Base-by-base conservation (phyloP, 1,140 invertebrate genomes). In the Matsumurasca onukii region DNA sequence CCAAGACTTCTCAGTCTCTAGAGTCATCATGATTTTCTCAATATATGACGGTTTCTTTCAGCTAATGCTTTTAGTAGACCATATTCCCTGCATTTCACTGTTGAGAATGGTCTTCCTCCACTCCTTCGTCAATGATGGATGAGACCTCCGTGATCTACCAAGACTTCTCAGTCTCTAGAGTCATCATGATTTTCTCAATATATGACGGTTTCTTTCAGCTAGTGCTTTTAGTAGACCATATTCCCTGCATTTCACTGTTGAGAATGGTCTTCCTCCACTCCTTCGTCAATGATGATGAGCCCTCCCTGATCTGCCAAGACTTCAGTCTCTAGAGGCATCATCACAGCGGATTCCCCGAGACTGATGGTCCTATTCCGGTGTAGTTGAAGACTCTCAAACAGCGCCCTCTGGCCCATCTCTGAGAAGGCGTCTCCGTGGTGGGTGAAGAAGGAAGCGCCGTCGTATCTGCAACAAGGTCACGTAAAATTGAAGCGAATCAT, bases 381-480 rank as follows among this genome's bases (percentile, higher is more conserved):
- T n/a, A n/a, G n/a, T n/a, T n/a, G n/a, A 12, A 59, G 29, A 15
- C 29, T 27, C 3, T 66, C 48, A 48, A 66, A 66, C 63, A 49
- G 31, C 25, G 24, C 62, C 59, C 24, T 69, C 57, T 25, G 55
- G 59, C 17, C n/a, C 52, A 51, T 22, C n/a, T 31, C 62, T 25
- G 49, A 65, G 39, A 66, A 52, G 22, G 22, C 55, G 24, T 59
- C 55, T 1, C 55, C 31, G 48, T 51, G 62, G 17, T 51, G 62
- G 17, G 63, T 25, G 45, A 63, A 67, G 31, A 70, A 55, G 3
- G 65, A 31, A 25, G 30, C 48, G 65, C 24, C 49, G 25, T 34
- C 48, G 62, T 64, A 49, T n/a, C n/a, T n/a, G n/a, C n/a, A n/a
- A n/a, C n/a, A n/a, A n/a, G n/a, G n/a, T n/a, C n/a, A n/a, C n/a